These are phyloP conservation scores for Xestia ashworthii DNA, from an alignment of 2,888 invertebrate genomes.

Conservation along the genomic window DNA sequence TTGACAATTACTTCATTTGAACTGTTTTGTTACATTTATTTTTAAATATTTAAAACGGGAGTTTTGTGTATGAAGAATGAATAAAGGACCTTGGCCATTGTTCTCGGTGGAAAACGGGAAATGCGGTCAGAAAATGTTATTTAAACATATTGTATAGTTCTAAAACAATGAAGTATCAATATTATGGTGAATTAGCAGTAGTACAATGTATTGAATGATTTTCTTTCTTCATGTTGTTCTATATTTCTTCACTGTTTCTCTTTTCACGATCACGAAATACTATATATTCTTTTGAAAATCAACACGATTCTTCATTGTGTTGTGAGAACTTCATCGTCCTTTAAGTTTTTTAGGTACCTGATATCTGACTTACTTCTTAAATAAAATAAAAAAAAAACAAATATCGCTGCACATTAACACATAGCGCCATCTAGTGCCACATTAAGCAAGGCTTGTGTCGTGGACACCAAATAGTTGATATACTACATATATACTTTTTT, in stretches of 20 bases:
- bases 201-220: background rate
- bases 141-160: conserved; percentile 2
- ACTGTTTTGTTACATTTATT: background rate
- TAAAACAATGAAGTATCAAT: conserved; percentile 11
- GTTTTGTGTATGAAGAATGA: background rate
- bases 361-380: too few species aligned
- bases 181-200: background rate
- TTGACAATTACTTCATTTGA: background rate
- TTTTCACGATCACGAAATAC: background rate
- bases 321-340: too few species aligned
- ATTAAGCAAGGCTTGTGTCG: too few species aligned
- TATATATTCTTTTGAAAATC: background rate
- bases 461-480: too few species aligned
- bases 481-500: too few species aligned
- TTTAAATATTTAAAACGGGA: background rate
- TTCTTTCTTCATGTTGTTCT: background rate
- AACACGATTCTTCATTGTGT: background rate
- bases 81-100: background rate
- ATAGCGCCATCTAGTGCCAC: too few species aligned
- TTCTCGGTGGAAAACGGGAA: background rate
- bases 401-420: too few species aligned
- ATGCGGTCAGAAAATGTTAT: conserved; percentile 9
- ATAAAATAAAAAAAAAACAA: too few species aligned
- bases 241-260: too few species aligned
- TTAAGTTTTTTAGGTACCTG: too few species aligned